phyloP scores from a whole-genome alignment of 2,797 vertebrate species.

The Centroberyx gerrardi region DNA sequence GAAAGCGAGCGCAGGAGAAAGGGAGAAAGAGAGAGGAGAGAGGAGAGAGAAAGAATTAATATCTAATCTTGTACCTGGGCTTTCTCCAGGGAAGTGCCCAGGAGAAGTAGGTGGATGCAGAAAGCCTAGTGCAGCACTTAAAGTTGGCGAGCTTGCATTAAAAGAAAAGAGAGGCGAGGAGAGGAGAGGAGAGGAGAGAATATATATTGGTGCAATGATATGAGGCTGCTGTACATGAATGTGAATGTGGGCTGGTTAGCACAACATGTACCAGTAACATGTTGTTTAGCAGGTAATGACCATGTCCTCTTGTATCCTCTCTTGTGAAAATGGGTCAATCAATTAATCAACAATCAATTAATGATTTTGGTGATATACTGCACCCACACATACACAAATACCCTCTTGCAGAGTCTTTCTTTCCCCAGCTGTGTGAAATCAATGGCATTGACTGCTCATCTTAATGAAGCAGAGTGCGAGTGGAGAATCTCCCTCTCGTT shows the following conservation, averaged over 20 bases:
- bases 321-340: neutral
- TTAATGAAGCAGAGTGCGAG: slow-evolving; percentile 24
- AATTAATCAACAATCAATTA: neutral
- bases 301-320: neutral
- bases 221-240: neutral
- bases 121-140: neutral
- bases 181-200: neutral
- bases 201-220: neutral
- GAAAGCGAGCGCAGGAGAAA: neutral
- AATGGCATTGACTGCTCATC: slow-evolving; percentile 31
- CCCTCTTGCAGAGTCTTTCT: slow-evolving; percentile 11
- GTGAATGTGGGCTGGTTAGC: neutral
- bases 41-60: neutral
- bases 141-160: neutral
- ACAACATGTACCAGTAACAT: neutral
- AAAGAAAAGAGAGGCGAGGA: neutral
- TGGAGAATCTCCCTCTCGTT: slow-evolving; percentile 25
- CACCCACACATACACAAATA: slow-evolving; percentile 16
- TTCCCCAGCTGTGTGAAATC: slow-evolving; percentile 22
- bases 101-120: neutral
- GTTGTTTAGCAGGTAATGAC: neutral
- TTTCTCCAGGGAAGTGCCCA: neutral
- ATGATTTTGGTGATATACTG: neutral
- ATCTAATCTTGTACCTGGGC: neutral
- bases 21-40: neutral